These are phyloP conservation scores for Pollenia amentaria DNA, from an alignment of 2,888 invertebrate genomes.

Conservation along the genomic window DNA sequence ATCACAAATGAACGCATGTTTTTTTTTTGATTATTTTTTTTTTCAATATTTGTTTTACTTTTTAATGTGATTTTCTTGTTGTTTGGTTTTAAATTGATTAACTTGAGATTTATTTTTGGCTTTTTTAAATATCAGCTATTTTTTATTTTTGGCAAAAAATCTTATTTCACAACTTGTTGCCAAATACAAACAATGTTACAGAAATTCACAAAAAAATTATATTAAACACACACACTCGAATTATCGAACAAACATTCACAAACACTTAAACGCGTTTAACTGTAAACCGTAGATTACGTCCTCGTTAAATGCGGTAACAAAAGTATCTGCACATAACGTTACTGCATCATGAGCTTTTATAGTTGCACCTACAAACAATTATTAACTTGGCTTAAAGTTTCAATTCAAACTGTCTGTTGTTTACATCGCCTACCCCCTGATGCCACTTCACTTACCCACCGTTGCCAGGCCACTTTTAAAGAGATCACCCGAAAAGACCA, in stretches of 20 bases:
- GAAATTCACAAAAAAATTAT: constrained; percentile 25
- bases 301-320: constrained; percentile 71
- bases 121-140: constrained; percentile 39
- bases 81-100: constrained; percentile 53
- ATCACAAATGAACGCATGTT: constrained; percentile 79
- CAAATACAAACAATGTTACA: constrained; percentile 14
- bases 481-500: constrained; percentile 62
- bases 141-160: constrained; percentile 54
- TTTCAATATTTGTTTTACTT: constrained; percentile 17
- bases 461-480: constrained; percentile 50
- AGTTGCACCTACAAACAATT: constrained; percentile 74
- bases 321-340: constrained; percentile 71
- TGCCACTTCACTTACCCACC: neutral
- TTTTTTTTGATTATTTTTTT: constrained; percentile 50
- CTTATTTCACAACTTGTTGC: constrained; percentile 70
- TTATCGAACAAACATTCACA: constrained; percentile 20
- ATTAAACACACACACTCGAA: constrained; percentile 9
- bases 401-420: constrained; percentile 59
- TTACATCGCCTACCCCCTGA: neutral
- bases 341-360: constrained; percentile 72
- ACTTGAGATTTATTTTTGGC: constrained; percentile 20
- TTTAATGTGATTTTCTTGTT: constrained; percentile 36
- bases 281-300: constrained; percentile 62
- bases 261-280: constrained; percentile 43
- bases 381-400: constrained; percentile 68